phyloP scores from a whole-genome alignment of 2,888 invertebrate genomes.

The Alentia gelatinosa region DNA sequence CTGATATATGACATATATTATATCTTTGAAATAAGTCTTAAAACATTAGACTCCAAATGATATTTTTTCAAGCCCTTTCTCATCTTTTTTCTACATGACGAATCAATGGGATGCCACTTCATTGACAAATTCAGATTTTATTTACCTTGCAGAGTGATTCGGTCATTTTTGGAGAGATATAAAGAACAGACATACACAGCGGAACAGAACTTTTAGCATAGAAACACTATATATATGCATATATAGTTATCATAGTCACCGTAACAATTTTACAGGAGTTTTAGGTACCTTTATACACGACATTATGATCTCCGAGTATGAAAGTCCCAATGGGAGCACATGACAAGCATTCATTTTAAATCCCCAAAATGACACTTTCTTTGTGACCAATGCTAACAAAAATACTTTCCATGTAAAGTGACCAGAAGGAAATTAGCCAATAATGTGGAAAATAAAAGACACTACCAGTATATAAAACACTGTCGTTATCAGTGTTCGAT shows the following conservation, averaged over 20 bases:
- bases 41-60: too few relatives aligned
- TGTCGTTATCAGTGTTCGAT: not conserved
- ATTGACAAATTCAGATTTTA: too few relatives aligned
- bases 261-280: conserved; percentile 5
- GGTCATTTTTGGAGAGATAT: too few relatives aligned
- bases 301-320: not conserved
- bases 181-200: not conserved
- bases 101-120: too few relatives aligned
- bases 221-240: conserved; percentile 24
- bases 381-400: not conserved
- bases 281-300: conserved; percentile 22
- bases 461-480: too few relatives aligned
- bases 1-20: too few relatives aligned
- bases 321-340: not conserved
- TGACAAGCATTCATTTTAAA: not conserved
- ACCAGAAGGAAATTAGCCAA: too few relatives aligned
- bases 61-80: too few relatives aligned
- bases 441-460: too few relatives aligned
- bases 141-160: too few relatives aligned
- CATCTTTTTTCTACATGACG: too few relatives aligned
- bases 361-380: not conserved
- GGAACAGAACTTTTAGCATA: conserved; percentile 1
- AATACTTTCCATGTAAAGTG: not conserved
- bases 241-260: not conserved
- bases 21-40: too few relatives aligned